A percentile compares a stretch with the other conserved stretches of the same genome.
Conservation (phyloP, 2,888 invertebrate species). For the Agonopterix subpropinquella region DNA sequence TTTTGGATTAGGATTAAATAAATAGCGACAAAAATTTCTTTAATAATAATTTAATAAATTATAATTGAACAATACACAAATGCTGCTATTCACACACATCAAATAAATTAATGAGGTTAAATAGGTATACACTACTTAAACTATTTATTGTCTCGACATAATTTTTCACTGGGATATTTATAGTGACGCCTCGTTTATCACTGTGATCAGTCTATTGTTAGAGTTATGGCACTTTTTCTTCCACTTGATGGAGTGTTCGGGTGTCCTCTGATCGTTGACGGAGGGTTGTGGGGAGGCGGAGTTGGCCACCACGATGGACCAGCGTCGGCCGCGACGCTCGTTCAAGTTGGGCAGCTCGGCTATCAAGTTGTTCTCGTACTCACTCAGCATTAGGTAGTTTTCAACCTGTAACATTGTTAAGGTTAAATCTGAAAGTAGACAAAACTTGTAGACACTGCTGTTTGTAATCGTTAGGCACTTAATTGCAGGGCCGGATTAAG, state of each 20-base stretch:
- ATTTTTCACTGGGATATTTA: constrained; percentile 53
- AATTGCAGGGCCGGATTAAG: too few species aligned
- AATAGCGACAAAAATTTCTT: not conserved
- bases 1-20: too few species aligned
- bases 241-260: constrained; percentile 61
- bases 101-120: constrained; percentile 75
- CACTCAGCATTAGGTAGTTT: constrained; percentile 89
- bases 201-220: constrained; percentile 82
- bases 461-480: too few species aligned
- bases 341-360: constrained; percentile 85
- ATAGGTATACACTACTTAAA: constrained; percentile 54
- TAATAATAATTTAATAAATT: constrained; percentile 70
- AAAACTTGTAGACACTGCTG: too few species aligned
- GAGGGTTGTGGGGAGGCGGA: constrained; percentile 30
- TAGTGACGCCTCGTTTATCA: constrained; percentile 84
- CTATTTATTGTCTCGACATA: constrained; percentile 62
- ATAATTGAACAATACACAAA: constrained; percentile 63
- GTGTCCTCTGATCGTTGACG: constrained; percentile 39
- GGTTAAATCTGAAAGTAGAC: too few species aligned
- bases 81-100: constrained; percentile 68
- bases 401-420: constrained; percentile 75
- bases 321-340: constrained; percentile 82
- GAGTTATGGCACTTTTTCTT: constrained; percentile 72
- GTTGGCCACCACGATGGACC: constrained; percentile 79
- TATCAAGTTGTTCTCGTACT: constrained; percentile 89